phyloP scores from a whole-genome alignment of 1,140 invertebrate genomes.

The Hylaeus anthracinus region DNA sequence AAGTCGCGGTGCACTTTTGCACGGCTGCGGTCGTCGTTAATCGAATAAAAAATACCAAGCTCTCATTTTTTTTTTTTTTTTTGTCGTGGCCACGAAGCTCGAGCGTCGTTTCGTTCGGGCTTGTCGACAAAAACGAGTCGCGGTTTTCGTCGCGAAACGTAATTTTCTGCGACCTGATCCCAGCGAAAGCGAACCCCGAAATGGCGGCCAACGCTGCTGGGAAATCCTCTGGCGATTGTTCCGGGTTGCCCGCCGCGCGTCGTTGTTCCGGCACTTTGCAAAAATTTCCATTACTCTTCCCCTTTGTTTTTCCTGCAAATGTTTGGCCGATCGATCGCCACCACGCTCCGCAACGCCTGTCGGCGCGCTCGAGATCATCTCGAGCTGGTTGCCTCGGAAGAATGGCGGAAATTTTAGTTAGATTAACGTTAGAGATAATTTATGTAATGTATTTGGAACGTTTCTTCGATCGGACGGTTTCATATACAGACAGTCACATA shows the following conservation, averaged over 20 bases:
- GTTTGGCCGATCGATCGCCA: conserved; percentile 44
- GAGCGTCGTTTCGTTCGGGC: conserved; percentile 25
- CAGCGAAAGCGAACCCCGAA: conserved; percentile 16
- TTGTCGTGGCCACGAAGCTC: background rate
- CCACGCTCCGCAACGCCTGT: background rate
- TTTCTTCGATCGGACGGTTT: no score
- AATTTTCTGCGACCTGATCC: conserved; percentile 35
- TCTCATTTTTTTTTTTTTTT: background rate
- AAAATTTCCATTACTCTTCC: conserved; percentile 58
- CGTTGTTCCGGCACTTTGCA: conserved; percentile 41
- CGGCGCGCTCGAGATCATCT: no score
- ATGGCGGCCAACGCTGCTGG: background rate
- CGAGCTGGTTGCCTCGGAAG: no score
- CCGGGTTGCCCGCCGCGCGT: background rate
- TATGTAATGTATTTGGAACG: no score
- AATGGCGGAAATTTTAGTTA: no score
- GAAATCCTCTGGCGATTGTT: conserved; percentile 37
- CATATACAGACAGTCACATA: no score
- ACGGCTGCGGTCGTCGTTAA: conserved; percentile 9
- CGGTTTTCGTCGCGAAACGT: conserved; percentile 35
- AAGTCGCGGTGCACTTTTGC: background rate
- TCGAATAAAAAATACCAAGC: conserved; percentile 30
- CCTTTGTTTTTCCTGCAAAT: conserved; percentile 42
- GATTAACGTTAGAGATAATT: no score
- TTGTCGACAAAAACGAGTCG: conserved; percentile 1